Evolutionary conservation across 2,888 invertebrate genomes (phyloP), one percentile per base, ranked within the genome.

Genomic region (Girardia tigrina): DNA sequence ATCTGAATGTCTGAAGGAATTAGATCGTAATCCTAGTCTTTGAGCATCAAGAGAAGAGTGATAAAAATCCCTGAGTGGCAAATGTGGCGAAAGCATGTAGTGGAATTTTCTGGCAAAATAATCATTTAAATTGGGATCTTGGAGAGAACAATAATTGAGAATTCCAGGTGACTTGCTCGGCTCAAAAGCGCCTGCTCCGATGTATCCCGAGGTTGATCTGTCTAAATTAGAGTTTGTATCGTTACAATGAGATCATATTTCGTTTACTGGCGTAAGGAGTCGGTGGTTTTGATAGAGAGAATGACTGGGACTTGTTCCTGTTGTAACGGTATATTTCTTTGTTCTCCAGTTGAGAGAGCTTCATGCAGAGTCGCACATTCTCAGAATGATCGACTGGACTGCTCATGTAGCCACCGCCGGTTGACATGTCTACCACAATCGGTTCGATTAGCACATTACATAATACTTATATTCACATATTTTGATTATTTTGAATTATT

Each of bases 371-470:
- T 29, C 78, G 79, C 8, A 82, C 81, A 28, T 80, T 81, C 75
- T 81, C 81, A n/a, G 81, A 81, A 77, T 80, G 81, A n/a, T 79
- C 79, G 75, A 77, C 77, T 6, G 81, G 81, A 77, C 80, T 80
- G 70, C 80, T 80, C 81, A 81, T 81, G 71, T 78, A 79, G 1
- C 77, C 73, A 4, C 78, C 79, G 23, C 79, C 79, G 20, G 78
- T 77, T 4, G 36, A 42, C 56, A 56, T 56, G n/a, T n/a, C n/a
- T n/a, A n/a, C n/a, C n/a, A n/a, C n/a, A n/a, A n/a, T n/a, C n/a
- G n/a, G n/a, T n/a, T n/a, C n/a, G n/a, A n/a, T n/a, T n/a, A n/a
- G n/a, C n/a, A n/a, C n/a, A n/a, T n/a, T n/a, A n/a, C n/a, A n/a
- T n/a, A n/a, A n/a, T n/a, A n/a, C n/a, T n/a, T n/a, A n/a, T n/a